Evolutionary conservation across 1,140 invertebrate genomes (phyloP).

Genomic region (Lerema accius): DNA sequence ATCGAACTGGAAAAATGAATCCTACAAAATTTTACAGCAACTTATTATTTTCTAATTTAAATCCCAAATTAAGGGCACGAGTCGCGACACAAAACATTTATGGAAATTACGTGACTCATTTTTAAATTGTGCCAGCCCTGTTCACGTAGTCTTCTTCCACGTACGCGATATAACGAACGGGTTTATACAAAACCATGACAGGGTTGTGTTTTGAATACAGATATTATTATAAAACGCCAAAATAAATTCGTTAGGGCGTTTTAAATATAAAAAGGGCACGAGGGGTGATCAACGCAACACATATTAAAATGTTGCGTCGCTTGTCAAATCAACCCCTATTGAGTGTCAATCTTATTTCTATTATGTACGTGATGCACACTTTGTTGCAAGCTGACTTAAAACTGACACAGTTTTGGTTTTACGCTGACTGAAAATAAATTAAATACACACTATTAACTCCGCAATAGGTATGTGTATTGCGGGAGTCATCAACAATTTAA

Average conservation of each 20-base stretch:
- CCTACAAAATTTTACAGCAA: too few relatives aligned
- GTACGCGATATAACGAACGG: not conserved
- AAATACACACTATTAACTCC: too few relatives aligned
- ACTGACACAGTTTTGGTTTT: not conserved
- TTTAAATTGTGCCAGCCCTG: conserved; percentile 1
- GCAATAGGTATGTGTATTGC: too few relatives aligned
- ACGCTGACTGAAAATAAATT: conserved; percentile 2
- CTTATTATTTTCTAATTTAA: too few relatives aligned
- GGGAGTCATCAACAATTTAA: too few relatives aligned
- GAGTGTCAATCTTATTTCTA: conserved; percentile 18
- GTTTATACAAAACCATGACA: not conserved
- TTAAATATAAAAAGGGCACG: not conserved
- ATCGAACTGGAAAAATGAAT: too few relatives aligned
- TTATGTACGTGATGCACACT: conserved; percentile 8
- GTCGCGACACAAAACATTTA: conserved; percentile 2
- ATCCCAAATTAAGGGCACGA: not conserved
- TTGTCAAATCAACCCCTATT: conserved; percentile 16
- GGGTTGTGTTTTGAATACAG: not conserved
- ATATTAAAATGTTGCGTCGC: not conserved
- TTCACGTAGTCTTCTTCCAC: not conserved
- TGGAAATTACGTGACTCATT: not conserved
- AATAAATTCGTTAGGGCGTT: not conserved
- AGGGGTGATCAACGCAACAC: conserved; percentile 14
- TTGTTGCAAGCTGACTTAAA: not conserved
- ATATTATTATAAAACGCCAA: not conserved